Evolutionary conservation across 1,140 invertebrate genomes (phyloP).

Genomic region (Chelonus insularis): DNA sequence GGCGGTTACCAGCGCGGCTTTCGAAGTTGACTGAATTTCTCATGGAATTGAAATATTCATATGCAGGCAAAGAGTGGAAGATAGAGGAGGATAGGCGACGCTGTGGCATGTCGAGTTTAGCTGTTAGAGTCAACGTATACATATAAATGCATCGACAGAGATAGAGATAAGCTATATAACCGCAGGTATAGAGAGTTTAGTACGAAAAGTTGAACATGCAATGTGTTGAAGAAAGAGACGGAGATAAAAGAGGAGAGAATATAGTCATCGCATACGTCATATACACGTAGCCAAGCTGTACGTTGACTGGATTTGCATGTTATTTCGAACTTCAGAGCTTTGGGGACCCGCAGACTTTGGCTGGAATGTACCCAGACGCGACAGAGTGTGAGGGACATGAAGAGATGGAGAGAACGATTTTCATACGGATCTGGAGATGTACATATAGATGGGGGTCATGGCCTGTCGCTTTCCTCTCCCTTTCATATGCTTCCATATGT

Average conservation of each 20-base stretch:
- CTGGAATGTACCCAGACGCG: constrained; percentile 2
- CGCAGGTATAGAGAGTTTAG: neutral
- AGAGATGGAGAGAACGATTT: constrained; percentile 30
- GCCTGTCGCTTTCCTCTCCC: constrained; percentile 12
- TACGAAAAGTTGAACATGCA: neutral
- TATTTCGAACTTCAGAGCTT: constrained; percentile 40
- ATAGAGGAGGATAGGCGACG: neutral
- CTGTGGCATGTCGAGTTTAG: constrained; percentile 9
- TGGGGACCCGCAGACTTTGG: constrained; percentile 26
- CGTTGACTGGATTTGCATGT: constrained; percentile 41
- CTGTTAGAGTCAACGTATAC: neutral
- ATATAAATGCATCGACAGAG: neutral
- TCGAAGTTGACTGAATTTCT: constrained; percentile 36
- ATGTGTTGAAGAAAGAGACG: neutral
- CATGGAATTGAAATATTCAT: constrained; percentile 44
- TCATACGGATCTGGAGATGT: constrained; percentile 28
- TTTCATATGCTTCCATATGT: constrained; percentile 3
- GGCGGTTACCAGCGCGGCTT: constrained; percentile 14
- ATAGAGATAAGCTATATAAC: neutral
- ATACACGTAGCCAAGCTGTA: constrained; percentile 36
- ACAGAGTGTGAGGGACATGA: constrained; percentile 3
- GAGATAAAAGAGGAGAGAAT: constrained; percentile 7
- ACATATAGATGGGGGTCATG: constrained; percentile 24
- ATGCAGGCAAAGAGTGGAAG: constrained; percentile 20
- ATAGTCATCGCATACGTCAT: constrained; percentile 40